Conservation (phyloP, 2,113 vertebrate species). For the Isurus oxyrinchus region DNA sequence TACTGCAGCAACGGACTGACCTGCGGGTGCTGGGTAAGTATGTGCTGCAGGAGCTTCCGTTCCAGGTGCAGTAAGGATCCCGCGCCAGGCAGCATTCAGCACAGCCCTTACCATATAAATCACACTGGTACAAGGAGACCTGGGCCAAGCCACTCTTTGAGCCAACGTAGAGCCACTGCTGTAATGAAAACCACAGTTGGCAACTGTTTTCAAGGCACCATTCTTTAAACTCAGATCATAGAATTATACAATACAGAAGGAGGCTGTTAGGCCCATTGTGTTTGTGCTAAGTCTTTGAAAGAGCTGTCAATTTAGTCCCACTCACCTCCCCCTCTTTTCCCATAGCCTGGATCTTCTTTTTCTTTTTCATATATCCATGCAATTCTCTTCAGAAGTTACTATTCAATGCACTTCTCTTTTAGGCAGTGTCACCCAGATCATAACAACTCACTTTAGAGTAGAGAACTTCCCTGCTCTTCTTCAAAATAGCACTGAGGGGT, state of each 20-base stretch:
- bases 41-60: conserved; percentile 67
- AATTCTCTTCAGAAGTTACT: neutral
- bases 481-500: neutral
- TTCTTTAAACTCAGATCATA: neutral
- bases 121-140: conserved; percentile 65
- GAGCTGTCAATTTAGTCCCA: neutral
- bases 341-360: neutral
- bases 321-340: neutral
- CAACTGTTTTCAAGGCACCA: neutral
- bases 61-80: conserved; percentile 49
- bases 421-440: neutral
- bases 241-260: neutral
- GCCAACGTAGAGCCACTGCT: conserved; percentile 69
- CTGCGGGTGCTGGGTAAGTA: conserved; percentile 61
- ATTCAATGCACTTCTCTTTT: neutral
- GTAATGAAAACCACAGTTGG: neutral
- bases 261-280: neutral
- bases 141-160: conserved; percentile 65
- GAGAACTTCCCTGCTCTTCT: neutral
- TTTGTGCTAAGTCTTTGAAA: neutral
- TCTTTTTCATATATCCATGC: neutral
- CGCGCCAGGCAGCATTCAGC: conserved; percentile 69
- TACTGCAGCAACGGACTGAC: conserved; percentile 41
- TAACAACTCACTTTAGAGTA: neutral
- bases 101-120: conserved; percentile 67